phyloP scores from a whole-genome alignment of 1,140 invertebrate genomes.

The Lutraria rhynchaena region DNA sequence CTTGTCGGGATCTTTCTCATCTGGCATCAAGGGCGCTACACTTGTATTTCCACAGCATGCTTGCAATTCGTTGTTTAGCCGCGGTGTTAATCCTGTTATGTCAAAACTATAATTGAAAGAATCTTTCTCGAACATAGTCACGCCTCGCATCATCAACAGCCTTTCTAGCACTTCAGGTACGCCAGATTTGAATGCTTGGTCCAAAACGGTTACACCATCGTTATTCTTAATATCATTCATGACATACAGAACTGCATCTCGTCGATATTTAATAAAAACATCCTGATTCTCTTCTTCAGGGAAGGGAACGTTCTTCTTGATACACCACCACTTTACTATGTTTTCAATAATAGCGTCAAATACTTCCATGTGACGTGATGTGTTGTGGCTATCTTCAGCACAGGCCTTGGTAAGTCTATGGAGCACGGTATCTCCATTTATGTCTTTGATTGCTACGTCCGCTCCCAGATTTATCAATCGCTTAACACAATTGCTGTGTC shows the following conservation, averaged over 20 bases:
- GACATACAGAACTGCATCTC: conserved; percentile 64
- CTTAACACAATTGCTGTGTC: conserved; percentile 60
- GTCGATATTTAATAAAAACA: conserved; percentile 30
- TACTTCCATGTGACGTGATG: conserved; percentile 56
- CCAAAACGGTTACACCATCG: conserved; percentile 66
- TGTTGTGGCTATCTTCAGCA: conserved; percentile 41
- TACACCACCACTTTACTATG: conserved; percentile 67
- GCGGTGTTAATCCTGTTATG: conserved; percentile 69
- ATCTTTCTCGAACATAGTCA: conserved; percentile 56
- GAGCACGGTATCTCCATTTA: conserved; percentile 71
- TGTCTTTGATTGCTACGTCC: conserved; percentile 68
- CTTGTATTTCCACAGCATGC: conserved; percentile 34
- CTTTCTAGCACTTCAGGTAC: conserved; percentile 59
- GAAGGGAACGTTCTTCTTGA: conserved; percentile 49
- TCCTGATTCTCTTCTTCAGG: conserved; percentile 64
- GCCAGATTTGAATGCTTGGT: conserved; percentile 66
- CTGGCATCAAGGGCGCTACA: conserved; percentile 34
- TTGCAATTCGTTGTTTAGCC: conserved; percentile 61
- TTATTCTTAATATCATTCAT: conserved; percentile 67
- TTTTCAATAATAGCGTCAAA: conserved; percentile 65
- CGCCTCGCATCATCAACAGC: conserved; percentile 58
- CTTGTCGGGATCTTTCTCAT: conserved; percentile 1
- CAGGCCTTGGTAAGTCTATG: conserved; percentile 66
- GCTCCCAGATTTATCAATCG: conserved; percentile 66
- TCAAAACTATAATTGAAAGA: conserved; percentile 55